Base-by-base conservation (phyloP, 2,888 invertebrate species). In the Halictus quadricinctus region DNA sequence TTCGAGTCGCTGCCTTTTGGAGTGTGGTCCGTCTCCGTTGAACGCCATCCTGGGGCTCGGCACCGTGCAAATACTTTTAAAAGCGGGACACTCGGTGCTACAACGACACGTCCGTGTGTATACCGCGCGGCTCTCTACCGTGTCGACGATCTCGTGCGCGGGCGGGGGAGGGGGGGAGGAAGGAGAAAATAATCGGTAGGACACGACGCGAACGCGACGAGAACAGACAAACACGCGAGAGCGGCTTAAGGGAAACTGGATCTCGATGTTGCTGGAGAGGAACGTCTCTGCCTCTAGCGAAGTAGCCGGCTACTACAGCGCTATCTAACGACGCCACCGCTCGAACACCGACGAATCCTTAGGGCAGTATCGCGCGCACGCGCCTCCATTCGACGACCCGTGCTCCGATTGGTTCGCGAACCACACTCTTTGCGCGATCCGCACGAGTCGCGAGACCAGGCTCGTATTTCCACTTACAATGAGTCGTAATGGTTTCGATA, bases 21-120 rank as follows among this genome's bases (percentile, higher is more conserved):
- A 95, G 91, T 95, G 94, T 85, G 95, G 95, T 87, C 95, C 95
- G 91, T 95, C 95, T 87, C 95, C 95, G 93, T 95, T 95, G 94
- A 95, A 95, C 92, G 95, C 95, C 95, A 95, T 95, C 91, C 92
- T 92, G 88, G 82, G 77, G 60, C 80, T 81, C 83, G 74, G 72
- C 88, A 89, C 89, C 88, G 87, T 83, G 76, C 87, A 85, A 77
- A 66, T 79, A 81, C 66, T 80, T 84, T 83, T 83, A 76, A 78
- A 58, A 80, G 76, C 77, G 76, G 75, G 72, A n/a, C 89, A 87
- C 90, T 84, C 84, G 77, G 73, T 84, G 86, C 81, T 83, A 79
- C 81, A 76, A 85, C 88, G 80, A 88, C 85, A 87, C 88, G 85
- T 83, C 76, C 84, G 84, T 87, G 85, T 87, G 87, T 84, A 72